Evolutionary conservation across 2,888 invertebrate species (phyloP).

Genomic region (Cephus rjabovi): DNA sequence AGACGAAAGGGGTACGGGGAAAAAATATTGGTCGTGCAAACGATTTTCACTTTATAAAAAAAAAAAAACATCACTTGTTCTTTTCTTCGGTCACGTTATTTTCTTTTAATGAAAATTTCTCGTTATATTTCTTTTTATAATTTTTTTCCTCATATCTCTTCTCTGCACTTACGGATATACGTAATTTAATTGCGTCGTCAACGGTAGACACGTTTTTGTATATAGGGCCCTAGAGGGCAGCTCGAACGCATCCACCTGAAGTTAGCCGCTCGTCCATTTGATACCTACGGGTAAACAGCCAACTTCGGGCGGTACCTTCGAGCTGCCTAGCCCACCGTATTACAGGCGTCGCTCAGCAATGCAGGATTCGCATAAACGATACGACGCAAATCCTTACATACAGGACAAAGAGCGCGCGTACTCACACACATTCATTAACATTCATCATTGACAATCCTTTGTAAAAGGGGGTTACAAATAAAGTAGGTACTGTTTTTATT

Average conservation of each 20-base stretch:
- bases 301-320: not conserved
- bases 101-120: slow-evolving; percentile 5
- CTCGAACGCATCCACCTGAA: not conserved
- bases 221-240: not conserved
- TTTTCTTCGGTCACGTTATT: not conserved
- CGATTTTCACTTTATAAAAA: not conserved
- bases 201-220: not conserved
- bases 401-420: not conserved
- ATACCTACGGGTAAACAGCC: not conserved
- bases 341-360: not conserved
- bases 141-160: not conserved
- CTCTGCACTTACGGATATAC: not conserved
- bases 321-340: not conserved
- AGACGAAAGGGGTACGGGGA: not conserved
- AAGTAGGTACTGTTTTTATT: slow-evolving; percentile 49
- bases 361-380: not conserved
- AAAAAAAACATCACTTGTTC: not conserved
- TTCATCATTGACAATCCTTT: not conserved
- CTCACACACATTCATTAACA: not conserved
- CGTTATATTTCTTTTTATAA: not conserved
- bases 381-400: not conserved
- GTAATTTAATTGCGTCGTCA: not conserved
- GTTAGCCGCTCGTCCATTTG: not conserved
- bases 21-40: not conserved
- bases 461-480: slow-evolving; percentile 48